phyloP scores from a whole-genome alignment of 2,113 vertebrate species.

The Nycticryphes semicollaris region DNA sequence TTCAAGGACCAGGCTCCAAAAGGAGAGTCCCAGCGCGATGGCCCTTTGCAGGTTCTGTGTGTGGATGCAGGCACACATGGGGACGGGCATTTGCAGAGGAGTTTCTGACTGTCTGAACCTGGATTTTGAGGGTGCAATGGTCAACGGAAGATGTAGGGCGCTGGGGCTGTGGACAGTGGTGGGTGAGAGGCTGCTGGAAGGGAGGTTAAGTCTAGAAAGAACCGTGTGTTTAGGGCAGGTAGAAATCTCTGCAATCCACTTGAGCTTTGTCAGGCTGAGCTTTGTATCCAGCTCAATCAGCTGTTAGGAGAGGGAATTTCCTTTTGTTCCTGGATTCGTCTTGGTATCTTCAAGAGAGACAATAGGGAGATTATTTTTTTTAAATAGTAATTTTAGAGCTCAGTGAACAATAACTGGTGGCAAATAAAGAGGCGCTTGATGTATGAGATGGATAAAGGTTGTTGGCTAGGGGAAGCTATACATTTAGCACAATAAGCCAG shows the following conservation, averaged over 20 bases:
- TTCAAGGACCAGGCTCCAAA: neutral
- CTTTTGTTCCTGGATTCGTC: neutral
- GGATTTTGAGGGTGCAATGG: neutral
- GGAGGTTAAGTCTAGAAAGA: neutral
- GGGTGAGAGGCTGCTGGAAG: neutral
- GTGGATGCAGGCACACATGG: fast-evolving
- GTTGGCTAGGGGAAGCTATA: neutral
- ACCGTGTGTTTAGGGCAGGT: neutral
- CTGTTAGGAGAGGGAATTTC: neutral
- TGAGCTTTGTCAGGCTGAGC: neutral
- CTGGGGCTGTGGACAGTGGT: neutral
- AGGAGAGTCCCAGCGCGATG: neutral
- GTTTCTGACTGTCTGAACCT: neutral
- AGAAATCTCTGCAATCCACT: neutral
- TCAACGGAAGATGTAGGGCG: neutral
- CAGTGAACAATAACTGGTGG: neutral
- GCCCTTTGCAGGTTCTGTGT: too few species aligned
- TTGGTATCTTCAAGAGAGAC: neutral
- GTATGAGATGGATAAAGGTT: neutral
- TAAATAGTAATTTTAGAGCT: neutral
- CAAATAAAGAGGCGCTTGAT: neutral
- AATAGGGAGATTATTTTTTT: neutral
- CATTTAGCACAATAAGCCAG: neutral
- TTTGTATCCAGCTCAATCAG: neutral
- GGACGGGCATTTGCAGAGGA: neutral